Evolutionary conservation across 2,888 invertebrate genomes (phyloP), one percentile per base, ranked within the genome.

Genomic region (Leptinotarsa juncta): DNA sequence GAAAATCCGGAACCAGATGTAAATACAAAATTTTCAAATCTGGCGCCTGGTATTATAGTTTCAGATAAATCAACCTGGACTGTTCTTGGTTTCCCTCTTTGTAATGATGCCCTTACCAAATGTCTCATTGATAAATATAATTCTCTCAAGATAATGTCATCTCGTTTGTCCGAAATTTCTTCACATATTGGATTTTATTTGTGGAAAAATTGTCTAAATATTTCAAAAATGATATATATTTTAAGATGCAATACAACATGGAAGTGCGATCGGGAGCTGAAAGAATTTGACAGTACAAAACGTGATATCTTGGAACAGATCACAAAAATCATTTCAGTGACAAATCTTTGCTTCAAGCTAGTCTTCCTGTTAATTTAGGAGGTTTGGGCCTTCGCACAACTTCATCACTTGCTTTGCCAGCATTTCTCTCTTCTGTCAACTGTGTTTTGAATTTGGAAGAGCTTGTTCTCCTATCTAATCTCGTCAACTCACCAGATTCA

Each of bases 111-210:
- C 32, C 32, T 32, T 32, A 32, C 32, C 32, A 32, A 32, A 32
- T 32, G 32, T 32, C 32, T 32, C 32, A 32, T 32, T 32, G 32
- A 32, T 32, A 32, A 32, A 32, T 32, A 32, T 32, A 32, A 32
- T 32, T 32, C 32, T 32, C 32, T 32, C 32, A 32, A 7, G 32
- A 7, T 32, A 32, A 32, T 32, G 32, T 32, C 32, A 32, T 32
- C 32, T 32, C 32, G 32, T 32, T 32, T 32, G 32, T 32, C 50
- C 4, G 32, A 32, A 32, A 32, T 32, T 32, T 7, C 32, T 32
- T 32, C 32, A 32, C 53, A 53, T 53, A n/a, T n/a, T 53, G 53
- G n/a, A 53, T 53, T 53, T 53, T 53, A n/a, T n/a, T n/a, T 53
- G 53, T n/a, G 16, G 53, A 18, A 53, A n/a, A 53, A 53, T 53